Conservation (phyloP, 2,113 vertebrate genomes). For the Hemiprocne comata region DNA sequence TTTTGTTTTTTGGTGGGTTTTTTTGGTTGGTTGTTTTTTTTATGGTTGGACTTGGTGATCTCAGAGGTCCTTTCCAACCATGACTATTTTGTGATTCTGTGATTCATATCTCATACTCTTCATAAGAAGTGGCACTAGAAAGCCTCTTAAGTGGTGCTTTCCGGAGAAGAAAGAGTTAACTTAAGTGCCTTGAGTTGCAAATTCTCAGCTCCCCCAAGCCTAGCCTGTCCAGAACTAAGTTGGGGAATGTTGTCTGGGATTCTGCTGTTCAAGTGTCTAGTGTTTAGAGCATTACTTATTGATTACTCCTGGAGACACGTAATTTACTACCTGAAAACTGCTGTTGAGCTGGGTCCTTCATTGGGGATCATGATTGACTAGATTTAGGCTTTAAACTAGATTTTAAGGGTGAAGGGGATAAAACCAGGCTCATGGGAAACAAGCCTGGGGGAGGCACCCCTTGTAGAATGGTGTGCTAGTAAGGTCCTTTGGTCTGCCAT, state of each 20-base stretch:
- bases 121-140: neutral
- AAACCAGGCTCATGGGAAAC: no score
- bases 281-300: neutral
- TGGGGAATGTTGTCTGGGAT: neutral
- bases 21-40: no score
- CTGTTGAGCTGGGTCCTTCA: neutral
- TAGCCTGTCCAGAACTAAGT: neutral
- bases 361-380: no score
- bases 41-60: no score
- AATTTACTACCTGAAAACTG: neutral
- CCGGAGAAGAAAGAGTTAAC: neutral
- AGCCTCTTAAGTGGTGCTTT: neutral
- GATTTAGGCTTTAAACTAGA: no score
- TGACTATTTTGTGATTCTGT: no score
- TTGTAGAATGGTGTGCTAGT: no score
- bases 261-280: neutral
- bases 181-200: neutral
- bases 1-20: no score
- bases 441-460: no score
- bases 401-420: no score
- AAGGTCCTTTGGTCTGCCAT: no score
- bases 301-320: neutral
- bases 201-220: neutral
- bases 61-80: no score
- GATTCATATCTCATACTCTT: neutral